Conservation (phyloP, 2,888 invertebrate genomes). For the Aphidoletes aphidimyza region DNA sequence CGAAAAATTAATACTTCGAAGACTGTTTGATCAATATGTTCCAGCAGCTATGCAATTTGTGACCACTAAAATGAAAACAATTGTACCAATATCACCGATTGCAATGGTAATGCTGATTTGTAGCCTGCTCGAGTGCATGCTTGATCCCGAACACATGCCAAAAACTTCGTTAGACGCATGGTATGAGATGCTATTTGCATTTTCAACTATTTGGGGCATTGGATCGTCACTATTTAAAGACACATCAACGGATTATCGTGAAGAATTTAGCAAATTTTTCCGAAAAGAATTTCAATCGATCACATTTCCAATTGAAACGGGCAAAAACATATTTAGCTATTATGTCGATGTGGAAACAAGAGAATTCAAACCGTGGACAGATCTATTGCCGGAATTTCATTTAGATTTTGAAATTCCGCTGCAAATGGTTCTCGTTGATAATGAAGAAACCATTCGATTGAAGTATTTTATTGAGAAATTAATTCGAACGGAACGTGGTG, state of each 20-base stretch:
- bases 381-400: slow-evolving; percentile 89
- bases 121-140: slow-evolving; percentile 84
- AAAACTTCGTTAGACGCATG: slow-evolving; percentile 83
- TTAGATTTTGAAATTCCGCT: slow-evolving; percentile 90
- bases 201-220: slow-evolving; percentile 92
- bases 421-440: slow-evolving; percentile 92
- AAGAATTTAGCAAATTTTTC: slow-evolving; percentile 97
- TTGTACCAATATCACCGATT: slow-evolving; percentile 90
- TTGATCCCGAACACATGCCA: slow-evolving; percentile 81
- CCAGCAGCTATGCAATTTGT: slow-evolving; percentile 81
- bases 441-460: slow-evolving; percentile 90
- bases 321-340: slow-evolving; percentile 83
- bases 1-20: slow-evolving; percentile 74
- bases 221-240: slow-evolving; percentile 92
- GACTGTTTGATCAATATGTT: slow-evolving; percentile 94
- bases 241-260: slow-evolving; percentile 88
- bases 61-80: slow-evolving; percentile 83
- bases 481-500: slow-evolving; percentile 88
- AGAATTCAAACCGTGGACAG: slow-evolving; percentile 89
- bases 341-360: slow-evolving; percentile 91
- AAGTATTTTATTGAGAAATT: slow-evolving; percentile 89
- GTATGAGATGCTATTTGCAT: slow-evolving; percentile 91
- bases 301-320: slow-evolving; percentile 75
- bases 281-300: slow-evolving; percentile 90
- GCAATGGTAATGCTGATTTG: slow-evolving; percentile 91